Percentiles rank a stretch among this genome's conserved stretches.
Evolutionary conservation across 2,888 invertebrate genomes (phyloP).

Genomic region (Euplagia quadripunctaria): DNA sequence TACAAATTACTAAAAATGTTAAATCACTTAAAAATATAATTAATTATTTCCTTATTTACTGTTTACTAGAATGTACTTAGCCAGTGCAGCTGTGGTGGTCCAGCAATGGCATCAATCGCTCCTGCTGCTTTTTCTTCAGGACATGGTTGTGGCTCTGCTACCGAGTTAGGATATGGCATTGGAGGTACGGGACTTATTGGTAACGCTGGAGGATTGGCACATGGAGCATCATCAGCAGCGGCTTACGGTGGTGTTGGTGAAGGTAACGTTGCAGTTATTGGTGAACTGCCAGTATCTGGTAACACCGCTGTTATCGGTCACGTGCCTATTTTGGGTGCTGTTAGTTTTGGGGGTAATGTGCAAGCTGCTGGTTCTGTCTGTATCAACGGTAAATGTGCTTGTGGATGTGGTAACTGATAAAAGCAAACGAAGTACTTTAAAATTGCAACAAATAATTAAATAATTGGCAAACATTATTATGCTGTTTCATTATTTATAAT

Average conservation of each 20-base stretch:
- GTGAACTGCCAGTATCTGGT: conserved; percentile 46
- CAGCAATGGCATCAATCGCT: background rate
- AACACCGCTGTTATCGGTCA: conserved; percentile 23
- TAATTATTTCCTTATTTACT: background rate
- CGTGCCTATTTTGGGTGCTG: conserved; percentile 18
- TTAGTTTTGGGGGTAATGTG: conserved; percentile 51
- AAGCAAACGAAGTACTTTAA: background rate
- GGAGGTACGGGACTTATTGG: background rate
- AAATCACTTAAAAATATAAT: background rate
- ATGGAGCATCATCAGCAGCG: background rate
- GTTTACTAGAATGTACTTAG: background rate
- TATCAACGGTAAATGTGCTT: conserved; percentile 19
- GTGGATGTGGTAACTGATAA: conserved; percentile 8
- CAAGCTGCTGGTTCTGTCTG: conserved; percentile 26
- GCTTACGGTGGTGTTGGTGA: conserved; percentile 45
- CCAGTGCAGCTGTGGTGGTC: background rate
- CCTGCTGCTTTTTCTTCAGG: background rate
- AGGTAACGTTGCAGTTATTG: conserved; percentile 56
- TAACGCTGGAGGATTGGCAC: background rate
- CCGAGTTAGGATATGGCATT: background rate
- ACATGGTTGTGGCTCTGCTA: background rate
- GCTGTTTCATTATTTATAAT: background rate
- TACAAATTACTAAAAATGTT: too few species aligned
- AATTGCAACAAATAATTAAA: background rate
- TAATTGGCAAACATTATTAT: background rate